Base-by-base conservation (phyloP, 2,888 invertebrate species). In the Drosophila sordidapex region DNA sequence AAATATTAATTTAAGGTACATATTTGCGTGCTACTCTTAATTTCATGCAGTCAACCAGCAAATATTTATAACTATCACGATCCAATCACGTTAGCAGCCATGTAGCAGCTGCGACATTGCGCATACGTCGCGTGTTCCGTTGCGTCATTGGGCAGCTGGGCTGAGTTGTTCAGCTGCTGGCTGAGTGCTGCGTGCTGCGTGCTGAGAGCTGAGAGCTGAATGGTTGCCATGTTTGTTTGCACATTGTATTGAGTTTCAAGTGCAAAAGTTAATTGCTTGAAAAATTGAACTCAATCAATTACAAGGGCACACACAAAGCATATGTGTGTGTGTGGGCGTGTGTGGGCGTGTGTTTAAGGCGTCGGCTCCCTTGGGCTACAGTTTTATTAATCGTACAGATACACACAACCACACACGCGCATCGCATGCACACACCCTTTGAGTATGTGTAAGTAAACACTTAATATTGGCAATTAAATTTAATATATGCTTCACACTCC, bases 231-330 rank as follows among this genome's bases (percentile, higher is more conserved):
- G 64, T 70, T 76, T 87, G 87, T 79, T 87, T 82, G 76, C 85
- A 74, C 82, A 70, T 68, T 74, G 87, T 88, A 72, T 76, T 73
- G 79, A 73, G 66, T 73, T 81, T 84, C 79, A 76, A 85, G 85
- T 84, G 85, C 68, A 74, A 68, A 71, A 81, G 76, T 88, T 90
- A 87, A 87, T 90, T 88, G 87, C 77, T 73, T 90, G 89, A 87
- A 87, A 87, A 87, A 90, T 90, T 88, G 72, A 81, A 76, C 83
- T 81, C 83, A 90, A 90, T 90, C 90, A 90, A 90, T 81, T 70
- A 61, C 79, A 63, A 70, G 81, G 65, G 70, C 71, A 60, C 21
- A 58, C 59, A 59, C 60, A 57, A 36, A 61, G 40, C 59, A 6
- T 35, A 6, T 35, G 25, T 15, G 21, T 25, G 40, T 31, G 61